A percentile compares a stretch with the other conserved stretches of the same genome.
Conservation (phyloP, 2,797 vertebrate genomes). For the Poecile montanus region DNA sequence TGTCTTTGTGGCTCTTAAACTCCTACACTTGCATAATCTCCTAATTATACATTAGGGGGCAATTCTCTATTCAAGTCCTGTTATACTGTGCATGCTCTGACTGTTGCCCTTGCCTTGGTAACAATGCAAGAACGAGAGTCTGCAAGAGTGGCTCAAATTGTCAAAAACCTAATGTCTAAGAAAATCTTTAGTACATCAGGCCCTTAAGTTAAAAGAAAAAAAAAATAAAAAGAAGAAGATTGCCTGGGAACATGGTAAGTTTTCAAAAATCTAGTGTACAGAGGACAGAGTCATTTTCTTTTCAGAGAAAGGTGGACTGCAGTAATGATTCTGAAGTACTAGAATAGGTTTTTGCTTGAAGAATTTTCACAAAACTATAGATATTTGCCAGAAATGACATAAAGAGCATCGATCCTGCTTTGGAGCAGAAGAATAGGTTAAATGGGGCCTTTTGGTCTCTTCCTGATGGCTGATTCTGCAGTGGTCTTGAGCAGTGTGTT, state of each 20-base stretch:
- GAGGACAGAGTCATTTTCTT: neutral
- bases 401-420: neutral
- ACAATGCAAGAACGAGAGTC: neutral
- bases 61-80: neutral
- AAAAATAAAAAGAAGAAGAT: no score
- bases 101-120: neutral
- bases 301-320: neutral
- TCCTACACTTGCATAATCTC: neutral
- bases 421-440: neutral
- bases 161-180: neutral
- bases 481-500: neutral
- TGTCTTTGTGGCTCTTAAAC: neutral
- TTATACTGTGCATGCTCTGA: neutral
- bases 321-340: neutral
- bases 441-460: neutral
- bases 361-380: neutral
- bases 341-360: neutral
- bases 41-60: neutral
- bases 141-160: neutral
- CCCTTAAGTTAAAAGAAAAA: neutral
- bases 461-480: neutral
- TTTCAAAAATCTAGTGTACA: neutral
- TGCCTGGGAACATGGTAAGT: neutral
- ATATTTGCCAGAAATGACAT: neutral
- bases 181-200: neutral